Evolutionary conservation across 2,113 vertebrate genomes (phyloP), one percentile per base, ranked within the genome.

Genomic region (Petromus typicus): DNA sequence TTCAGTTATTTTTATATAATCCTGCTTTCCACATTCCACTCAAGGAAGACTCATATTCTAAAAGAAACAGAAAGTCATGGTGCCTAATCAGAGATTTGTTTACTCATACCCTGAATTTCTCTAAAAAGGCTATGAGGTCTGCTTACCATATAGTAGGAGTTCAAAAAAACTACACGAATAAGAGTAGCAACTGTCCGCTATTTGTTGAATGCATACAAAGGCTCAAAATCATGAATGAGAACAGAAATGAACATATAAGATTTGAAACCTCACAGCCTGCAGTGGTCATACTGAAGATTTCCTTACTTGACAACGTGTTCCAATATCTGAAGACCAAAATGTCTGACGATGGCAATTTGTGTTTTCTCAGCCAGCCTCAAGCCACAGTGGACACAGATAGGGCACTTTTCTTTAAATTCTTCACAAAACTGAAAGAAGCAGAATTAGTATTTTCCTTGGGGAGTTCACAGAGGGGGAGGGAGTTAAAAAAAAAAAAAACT

Each of bases 281-380:
- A 51, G 45, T 56, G 64, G 48, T 48, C 90, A 92, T 22, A 22
- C 32, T 40, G 37, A 87, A 97, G 86, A 96, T 87, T 37, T 92
- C 84, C 99, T 99, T 98, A 99, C 99, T 99, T 99, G 97, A 99
- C 99, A 93, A 99, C 99, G 75, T 99, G 99, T 97, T 99, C 99
- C 98, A 99, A 95, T 91, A 99, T 99, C 98, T 99, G 99, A 97
- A 99, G 98, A 83, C 99, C 99, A 94, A 99, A 99, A 98, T 99
- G 99, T 98, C 99, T 99, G 97, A 99, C 98, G 91, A 99, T 98
- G 90, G 99, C 98, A 13, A 99, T 98, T 75, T 99, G 99, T 3
- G 98, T 98, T 98, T 99, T 99, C 96, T 99, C 99, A 0, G 99
- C 99, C 96, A 99, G 96, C 97, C 98, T 99, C 97, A 99, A 98